A percentile compares a stretch with the other conserved stretches of the same genome.
phyloP scores from a whole-genome alignment of 2,797 vertebrate species.

The Halcyon chelicuti region DNA sequence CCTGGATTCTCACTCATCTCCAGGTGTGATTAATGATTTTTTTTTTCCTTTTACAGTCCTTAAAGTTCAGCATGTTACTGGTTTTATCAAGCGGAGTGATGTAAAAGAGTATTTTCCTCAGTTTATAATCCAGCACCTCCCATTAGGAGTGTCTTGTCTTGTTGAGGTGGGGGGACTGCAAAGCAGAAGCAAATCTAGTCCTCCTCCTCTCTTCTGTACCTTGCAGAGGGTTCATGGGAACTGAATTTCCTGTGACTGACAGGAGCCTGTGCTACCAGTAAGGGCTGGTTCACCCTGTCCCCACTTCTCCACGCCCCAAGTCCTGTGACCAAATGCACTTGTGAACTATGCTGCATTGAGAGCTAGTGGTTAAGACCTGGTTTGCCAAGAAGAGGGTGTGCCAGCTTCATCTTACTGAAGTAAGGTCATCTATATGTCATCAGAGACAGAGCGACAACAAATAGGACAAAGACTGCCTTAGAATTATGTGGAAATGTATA shows the following conservation, averaged over 20 bases:
- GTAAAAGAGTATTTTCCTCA: background rate
- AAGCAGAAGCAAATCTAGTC: background rate
- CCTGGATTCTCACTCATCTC: background rate
- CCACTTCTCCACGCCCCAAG: rapidly evolving
- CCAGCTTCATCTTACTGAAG: background rate
- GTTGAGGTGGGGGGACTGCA: background rate
- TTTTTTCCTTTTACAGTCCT: background rate
- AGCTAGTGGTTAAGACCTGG: background rate
- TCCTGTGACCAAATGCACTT: background rate
- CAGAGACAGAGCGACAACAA: background rate
- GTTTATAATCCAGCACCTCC: background rate
- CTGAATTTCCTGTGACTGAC: background rate
- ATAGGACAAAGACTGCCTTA: background rate
- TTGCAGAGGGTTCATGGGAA: background rate
- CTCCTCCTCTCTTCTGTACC: background rate
- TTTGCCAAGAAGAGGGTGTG: background rate
- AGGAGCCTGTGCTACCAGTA: background rate
- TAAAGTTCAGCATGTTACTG: background rate
- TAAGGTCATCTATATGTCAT: background rate
- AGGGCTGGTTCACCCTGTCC: background rate
- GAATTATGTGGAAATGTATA: background rate
- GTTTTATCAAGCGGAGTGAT: background rate
- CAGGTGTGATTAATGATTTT: background rate
- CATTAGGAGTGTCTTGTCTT: background rate
- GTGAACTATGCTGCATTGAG: rapidly evolving